Conservation (phyloP, 2,113 vertebrate species). For the Heterotilapia buettikoferi region DNA sequence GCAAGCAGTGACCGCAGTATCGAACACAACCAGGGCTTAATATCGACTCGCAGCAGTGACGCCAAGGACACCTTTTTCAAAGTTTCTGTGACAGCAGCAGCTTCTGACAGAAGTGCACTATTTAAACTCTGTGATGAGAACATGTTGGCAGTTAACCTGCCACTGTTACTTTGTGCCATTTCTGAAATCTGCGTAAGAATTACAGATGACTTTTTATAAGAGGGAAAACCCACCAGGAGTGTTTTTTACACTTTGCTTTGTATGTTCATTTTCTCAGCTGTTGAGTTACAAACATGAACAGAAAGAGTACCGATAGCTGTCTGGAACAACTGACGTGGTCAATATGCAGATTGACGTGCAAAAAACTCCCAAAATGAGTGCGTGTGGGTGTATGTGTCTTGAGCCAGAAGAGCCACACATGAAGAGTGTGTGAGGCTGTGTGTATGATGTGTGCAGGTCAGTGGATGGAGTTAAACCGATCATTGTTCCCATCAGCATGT, state of each 20-base stretch:
- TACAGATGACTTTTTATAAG: neutral
- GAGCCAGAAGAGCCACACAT: neutral
- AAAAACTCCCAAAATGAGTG: neutral
- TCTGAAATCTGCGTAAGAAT: neutral
- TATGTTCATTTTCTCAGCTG: neutral
- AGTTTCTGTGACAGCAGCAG: neutral
- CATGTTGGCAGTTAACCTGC: accelerated
- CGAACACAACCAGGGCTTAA: neutral
- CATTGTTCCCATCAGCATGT: conserved; percentile 38
- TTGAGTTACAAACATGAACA: neutral
- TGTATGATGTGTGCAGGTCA: neutral
- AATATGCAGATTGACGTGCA: accelerated
- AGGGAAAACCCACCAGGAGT: neutral
- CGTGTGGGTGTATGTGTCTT: neutral
- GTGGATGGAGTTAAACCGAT: conserved; percentile 37
- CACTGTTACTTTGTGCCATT: neutral
- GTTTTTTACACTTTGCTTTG: neutral
- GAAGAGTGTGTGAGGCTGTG: conserved; percentile 2
- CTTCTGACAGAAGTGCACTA: neutral
- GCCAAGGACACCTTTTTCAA: neutral
- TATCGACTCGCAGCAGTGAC: accelerated
- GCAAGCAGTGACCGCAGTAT: neutral
- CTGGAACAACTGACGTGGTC: neutral
- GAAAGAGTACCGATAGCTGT: neutral
- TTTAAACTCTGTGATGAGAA: neutral